Percentiles rank a stretch among this genome's conserved stretches.
Conservation (phyloP, 1,140 invertebrate genomes). For the Mactra quadrangularis region DNA sequence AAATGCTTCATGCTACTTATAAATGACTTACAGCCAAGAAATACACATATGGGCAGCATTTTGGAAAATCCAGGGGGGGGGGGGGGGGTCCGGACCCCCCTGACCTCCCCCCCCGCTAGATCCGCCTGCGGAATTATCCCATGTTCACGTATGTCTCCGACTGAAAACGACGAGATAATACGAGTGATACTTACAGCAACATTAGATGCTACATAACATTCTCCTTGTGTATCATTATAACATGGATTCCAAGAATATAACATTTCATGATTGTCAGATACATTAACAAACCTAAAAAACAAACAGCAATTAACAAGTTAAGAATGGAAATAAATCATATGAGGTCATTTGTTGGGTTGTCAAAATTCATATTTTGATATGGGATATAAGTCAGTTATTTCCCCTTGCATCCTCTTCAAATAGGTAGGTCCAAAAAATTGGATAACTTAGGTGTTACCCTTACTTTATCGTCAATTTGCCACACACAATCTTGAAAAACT, state of each 20-base stretch:
- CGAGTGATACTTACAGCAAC: conserved; percentile 43
- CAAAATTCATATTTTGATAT: not conserved
- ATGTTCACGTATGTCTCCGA: no score
- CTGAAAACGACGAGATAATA: no score
- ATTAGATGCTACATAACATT: conserved; percentile 1
- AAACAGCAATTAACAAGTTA: not conserved
- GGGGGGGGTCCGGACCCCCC: no score
- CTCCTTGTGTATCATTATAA: conserved; percentile 27
- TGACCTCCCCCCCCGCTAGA: no score
- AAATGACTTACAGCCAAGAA: no score
- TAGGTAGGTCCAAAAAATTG: no score
- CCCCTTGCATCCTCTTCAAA: no score
- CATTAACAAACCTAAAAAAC: conserved; percentile 32
- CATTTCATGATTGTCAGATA: conserved; percentile 33
- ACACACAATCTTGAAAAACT: not conserved
- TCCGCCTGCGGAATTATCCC: no score
- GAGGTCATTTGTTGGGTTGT: not conserved
- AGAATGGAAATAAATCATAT: not conserved
- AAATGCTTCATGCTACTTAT: no score
- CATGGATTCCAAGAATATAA: conserved; percentile 36
- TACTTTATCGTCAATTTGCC: not conserved
- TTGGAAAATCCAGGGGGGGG: no score
- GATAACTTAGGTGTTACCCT: no score
- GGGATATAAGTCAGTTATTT: not conserved
- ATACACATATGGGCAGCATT: no score